Evolutionary conservation across 2,888 invertebrate genomes (phyloP), one percentile per base, ranked within the genome.

Genomic region (Parnassius mnemosyne): DNA sequence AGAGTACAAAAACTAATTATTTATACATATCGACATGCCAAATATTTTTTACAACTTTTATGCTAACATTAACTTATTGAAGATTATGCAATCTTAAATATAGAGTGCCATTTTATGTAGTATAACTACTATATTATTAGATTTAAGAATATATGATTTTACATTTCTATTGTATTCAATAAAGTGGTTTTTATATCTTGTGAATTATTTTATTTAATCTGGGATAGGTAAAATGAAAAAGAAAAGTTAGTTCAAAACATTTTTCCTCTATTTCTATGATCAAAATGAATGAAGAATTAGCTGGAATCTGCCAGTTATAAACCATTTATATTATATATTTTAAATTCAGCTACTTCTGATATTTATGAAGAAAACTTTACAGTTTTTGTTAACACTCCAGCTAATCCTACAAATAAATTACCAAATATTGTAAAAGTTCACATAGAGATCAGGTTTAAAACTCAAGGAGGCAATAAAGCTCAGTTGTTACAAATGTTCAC

Each of bases 21-120:
- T 76, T 77, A 70, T 70, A 86, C 88, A 89, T 89, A 89, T 89
- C 84, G 57, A 72, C 72, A 84, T 87, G 88, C 89, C 89, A 90
- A 89, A 89, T 80, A 77, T 83, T 73, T 83, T 73, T 70, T 70
- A 67, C 66, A 70, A 66, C 78, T 71, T 73, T 72, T 71, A 64
- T 49, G 16, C 59, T 49, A 68, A 78, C 75, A 71, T 77, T 78
- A 71, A 13, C 68, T 74, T 73, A 73, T 72, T 49, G 13, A 13
- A 49, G 7, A 3, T 66, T 68, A 75, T 71, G 69, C 77, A 77
- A 77, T 75, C 69, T 56, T 69, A 63, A 62, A 64, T 61, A 58
- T 70, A 72, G 77, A 71, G 88, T 89, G 89, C 89, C 89, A 89
- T 89, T 83, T 79, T 73, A 75, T 72, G 78, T 85, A 87, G 84